Base-by-base conservation (phyloP, 2,888 invertebrate genomes). In the Coelinius sp. region DNA sequence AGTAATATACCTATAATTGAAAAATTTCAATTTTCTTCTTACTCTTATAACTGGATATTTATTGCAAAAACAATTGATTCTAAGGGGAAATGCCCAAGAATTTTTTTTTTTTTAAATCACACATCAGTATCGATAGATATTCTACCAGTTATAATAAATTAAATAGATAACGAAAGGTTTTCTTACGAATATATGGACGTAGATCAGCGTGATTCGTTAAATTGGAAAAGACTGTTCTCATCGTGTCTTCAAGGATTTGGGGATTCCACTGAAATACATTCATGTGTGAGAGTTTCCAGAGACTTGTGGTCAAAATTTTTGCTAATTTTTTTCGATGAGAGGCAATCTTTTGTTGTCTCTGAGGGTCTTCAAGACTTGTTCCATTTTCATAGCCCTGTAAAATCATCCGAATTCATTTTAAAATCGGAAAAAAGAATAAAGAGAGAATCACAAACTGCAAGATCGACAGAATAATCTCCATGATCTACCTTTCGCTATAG, bases 221-320 rank as follows among this genome's bases (percentile, higher is more conserved):
- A 8, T 49, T 49, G 20, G 20, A 49, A 20, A 49, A 49, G 2
- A 49, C 17, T 17, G 7, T 49, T 20, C 17, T 49, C 20, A 85
- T 68, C 4, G 80, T 79, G 8, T 82, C 73, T 53, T 81, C 78
- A 10, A 85, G 80, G 65, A 83, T 79, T 31, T 75, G 79, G 14
- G 85, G 82, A 71, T 88, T 78, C 83, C 88, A 88, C 69, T 78
- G 79, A 14, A 86, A 75, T 59, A 84, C 68, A 67, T 81, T 79
- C 73, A 82, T 84, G 46, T 86, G 86, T 0, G 87, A 87, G 25
- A 87, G 75, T 73, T 78, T 81, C 85, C 85, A 87, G 35, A 87
- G 68, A 66, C 80, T 81, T 38, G 81, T 71, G n/a, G 80, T 80
- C 71, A 84, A 68, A 66, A 86, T 80, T 79, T 84, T 80, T 1